Percentiles rank a stretch among this genome's conserved stretches.
Conservation (phyloP, 2,113 vertebrate species). For the Leucoraja erinaceus region DNA sequence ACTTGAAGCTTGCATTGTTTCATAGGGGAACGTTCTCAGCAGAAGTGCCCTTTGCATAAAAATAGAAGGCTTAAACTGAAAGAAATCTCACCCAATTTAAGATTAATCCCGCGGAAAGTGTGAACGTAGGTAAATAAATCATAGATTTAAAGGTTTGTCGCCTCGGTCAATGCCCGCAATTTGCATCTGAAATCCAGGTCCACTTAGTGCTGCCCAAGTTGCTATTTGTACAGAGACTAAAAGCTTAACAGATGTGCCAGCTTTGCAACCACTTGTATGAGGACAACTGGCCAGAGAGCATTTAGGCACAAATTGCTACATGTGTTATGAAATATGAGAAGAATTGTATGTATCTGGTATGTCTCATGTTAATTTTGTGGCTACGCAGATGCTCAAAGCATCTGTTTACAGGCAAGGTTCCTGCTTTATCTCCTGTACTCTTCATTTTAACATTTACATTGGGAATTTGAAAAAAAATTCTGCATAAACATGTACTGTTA, state of each 20-base stretch:
- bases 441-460: background rate
- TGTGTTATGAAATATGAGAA: constrained; percentile 36
- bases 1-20: background rate
- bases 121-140: background rate
- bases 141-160: background rate
- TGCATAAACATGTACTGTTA: too few relatives aligned
- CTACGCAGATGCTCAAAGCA: background rate
- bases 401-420: background rate
- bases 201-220: background rate
- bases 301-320: constrained; percentile 16
- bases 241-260: constrained; percentile 17
- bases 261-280: constrained; percentile 7
- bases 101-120: background rate
- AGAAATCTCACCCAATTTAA: background rate
- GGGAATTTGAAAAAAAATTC: background rate
- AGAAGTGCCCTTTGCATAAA: background rate
- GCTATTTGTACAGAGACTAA: background rate
- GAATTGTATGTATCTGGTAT: background rate
- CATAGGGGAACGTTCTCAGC: background rate
- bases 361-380: background rate
- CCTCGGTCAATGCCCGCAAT: background rate
- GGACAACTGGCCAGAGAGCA: constrained; percentile 21
- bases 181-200: constrained; percentile 12
- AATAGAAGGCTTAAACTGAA: background rate
- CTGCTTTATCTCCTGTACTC: background rate